A percentile compares a stretch with the other conserved stretches of the same genome.
phyloP scores from a whole-genome alignment of 2,888 invertebrate species.

The Campoletis raptor region DNA sequence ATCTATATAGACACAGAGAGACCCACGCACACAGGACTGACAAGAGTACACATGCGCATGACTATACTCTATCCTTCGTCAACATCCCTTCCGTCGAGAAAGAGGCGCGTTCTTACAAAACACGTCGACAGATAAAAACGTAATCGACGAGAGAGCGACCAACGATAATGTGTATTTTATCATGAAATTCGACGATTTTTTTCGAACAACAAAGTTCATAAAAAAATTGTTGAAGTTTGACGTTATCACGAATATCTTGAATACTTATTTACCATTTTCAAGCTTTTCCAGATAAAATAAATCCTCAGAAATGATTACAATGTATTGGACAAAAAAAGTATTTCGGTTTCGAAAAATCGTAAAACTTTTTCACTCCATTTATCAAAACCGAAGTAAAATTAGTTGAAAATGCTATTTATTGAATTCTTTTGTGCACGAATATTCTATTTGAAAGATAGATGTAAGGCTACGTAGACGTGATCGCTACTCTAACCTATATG shows the following conservation, averaged over 20 bases:
- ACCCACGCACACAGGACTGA: neutral
- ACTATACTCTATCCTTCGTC: slow-evolving; percentile 37
- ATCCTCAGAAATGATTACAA: neutral
- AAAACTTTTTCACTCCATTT: neutral
- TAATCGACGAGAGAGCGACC: slow-evolving; percentile 27
- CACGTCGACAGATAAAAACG: slow-evolving; percentile 37
- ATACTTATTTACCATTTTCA: neutral
- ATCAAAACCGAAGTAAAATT: neutral
- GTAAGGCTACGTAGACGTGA: neutral
- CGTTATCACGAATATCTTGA: neutral
- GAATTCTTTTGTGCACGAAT: neutral
- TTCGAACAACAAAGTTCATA: neutral
- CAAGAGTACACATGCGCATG: slow-evolving; percentile 8
- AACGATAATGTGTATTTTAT: slow-evolving; percentile 1
- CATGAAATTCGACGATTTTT: neutral
- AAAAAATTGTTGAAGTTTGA: neutral
- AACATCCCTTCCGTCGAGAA: slow-evolving; percentile 35
- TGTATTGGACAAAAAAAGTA: neutral
- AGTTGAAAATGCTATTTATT: neutral
- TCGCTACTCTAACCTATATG: slow-evolving; percentile 38
- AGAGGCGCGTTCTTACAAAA: slow-evolving; percentile 48
- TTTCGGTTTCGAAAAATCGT: neutral
- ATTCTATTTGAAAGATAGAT: neutral
- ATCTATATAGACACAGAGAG: slow-evolving; percentile 18
- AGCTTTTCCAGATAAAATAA: neutral